Evolutionary conservation across 1,140 invertebrate species (phyloP).

Genomic region (Mercenaria mercenaria): DNA sequence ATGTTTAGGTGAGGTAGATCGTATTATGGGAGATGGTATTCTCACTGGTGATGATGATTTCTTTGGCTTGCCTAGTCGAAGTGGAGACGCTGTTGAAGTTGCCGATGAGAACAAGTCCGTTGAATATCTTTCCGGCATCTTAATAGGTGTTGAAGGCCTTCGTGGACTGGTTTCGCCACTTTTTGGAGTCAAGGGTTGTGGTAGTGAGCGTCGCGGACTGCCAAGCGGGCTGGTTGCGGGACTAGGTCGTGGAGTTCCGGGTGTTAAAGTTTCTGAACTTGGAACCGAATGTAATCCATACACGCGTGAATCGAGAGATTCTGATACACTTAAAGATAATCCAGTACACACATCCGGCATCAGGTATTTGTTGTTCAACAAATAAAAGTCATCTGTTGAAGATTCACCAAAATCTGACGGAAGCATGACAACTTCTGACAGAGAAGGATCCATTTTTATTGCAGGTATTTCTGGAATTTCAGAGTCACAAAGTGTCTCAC

Average conservation of each 20-base stretch:
- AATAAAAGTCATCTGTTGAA: constrained; percentile 61
- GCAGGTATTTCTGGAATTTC: constrained; percentile 76
- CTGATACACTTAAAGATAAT: constrained; percentile 71
- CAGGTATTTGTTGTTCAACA: constrained; percentile 70
- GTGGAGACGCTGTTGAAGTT: constrained; percentile 77
- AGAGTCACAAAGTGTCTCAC: constrained; percentile 83
- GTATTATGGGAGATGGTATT: constrained; percentile 75
- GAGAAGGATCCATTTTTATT: constrained; percentile 74
- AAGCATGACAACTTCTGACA: constrained; percentile 37
- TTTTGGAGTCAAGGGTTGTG: constrained; percentile 67
- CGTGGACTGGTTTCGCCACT: constrained; percentile 74
- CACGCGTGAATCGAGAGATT: constrained; percentile 28
- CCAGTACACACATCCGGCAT: constrained; percentile 73
- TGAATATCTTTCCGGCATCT: constrained; percentile 62
- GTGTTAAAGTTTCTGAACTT: constrained; percentile 89
- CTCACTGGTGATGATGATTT: constrained; percentile 79
- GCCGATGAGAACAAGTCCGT: constrained; percentile 66
- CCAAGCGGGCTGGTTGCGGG: constrained; percentile 78
- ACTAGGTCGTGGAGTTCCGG: constrained; percentile 77
- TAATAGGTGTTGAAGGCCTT: constrained; percentile 71
- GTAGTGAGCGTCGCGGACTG: constrained; percentile 71
- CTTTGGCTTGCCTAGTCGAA: constrained; percentile 77
- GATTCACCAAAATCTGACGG: constrained; percentile 63
- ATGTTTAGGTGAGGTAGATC: constrained; percentile 66
- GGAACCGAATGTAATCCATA: constrained; percentile 87